Evolutionary conservation across 2,113 vertebrate genomes (phyloP), one percentile per base, ranked within the genome.

Genomic region (Petrocephalus zakoni): DNA sequence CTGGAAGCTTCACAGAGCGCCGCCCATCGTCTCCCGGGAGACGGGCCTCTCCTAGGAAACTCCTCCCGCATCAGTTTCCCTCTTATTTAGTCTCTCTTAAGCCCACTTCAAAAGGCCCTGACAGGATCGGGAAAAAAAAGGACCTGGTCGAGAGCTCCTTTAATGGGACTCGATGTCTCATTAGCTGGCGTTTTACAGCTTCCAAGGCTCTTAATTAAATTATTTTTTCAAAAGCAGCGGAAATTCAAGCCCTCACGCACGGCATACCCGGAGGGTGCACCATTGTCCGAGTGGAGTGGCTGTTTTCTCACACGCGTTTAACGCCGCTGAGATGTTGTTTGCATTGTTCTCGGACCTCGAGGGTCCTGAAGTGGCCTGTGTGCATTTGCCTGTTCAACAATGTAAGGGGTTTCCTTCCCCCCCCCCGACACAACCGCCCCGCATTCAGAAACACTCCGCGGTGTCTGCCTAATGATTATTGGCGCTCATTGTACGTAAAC

Each of bases 141-240:
- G 88, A 87, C 89, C 88, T 51, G 81, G 86, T 21, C 83, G 87
- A 88, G 91, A 89, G 86, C n/a, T 56, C 88, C 90, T 91, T 90
- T 91, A 84, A 87, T 91, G 90, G 90, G 88, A 37, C 68, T 11
- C 17, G 19, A 82, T 56, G 87, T 90, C 88, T 92, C 86, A 90
- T 92, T 91, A 90, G 86, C 64, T n/a, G 58, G 82, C 64, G 75
- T 85, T 90, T 87, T 87, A 68, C 88, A 87, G 53, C 53, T 81
- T 88, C 89, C 61, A 89, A 88, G 89, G 82, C 58, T 89, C 89
- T 86, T 91, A 89, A 92, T 91, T 91, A 84, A 92, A 92, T 92
- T 91, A 89, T 89, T 90, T 88, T 88, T 91, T 89, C 85, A 53
- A 90, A 90, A 89, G 88, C 52, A 88, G 64, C 85, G 89, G 82